Base-by-base conservation (phyloP, 2,113 vertebrate species). In the Chunga burmeisteri region DNA sequence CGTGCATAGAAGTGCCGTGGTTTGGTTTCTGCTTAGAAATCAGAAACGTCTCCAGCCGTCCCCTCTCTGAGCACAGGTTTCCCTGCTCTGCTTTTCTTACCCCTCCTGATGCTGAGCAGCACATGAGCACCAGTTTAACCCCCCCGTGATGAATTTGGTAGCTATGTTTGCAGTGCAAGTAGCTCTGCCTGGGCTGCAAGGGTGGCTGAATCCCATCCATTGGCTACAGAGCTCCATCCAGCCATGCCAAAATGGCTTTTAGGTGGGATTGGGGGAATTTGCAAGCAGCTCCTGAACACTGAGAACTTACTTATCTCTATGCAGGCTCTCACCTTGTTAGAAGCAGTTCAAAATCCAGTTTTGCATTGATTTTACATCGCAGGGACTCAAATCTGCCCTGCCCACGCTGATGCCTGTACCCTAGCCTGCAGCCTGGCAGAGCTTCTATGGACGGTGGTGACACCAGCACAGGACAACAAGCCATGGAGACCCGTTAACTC, bases 1-100 rank as follows among this genome's bases (percentile, higher is more conserved):
- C 58, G 7, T 10, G 23, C n/a, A 9, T 66, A 23, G 27, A 66
- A 40, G 32, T 32, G 34, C 61, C 46, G 11, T 5, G 53, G 27
- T 17, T 20, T 26, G 52, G 14, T 12, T 59, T 52, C 26, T 38
- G 38, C 19, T 47, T 42, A 30, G 34, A 34, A 77, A 77, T 2
- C 16, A 77, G 62, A 53, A 52, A 30, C 2, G 0, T 14, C 36
- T 22, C 61, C 68, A 74, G 38, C 21, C 0, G 0, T 36, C 19
- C 21, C 11, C 34, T 53, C 34, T 66, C 52, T 80, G 59, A 18
- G 27, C 50, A 34, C 0, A 1, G 27, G 19, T 21, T 73, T 59
- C 23, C 46, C 29, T 67, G 46, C 16, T 65, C 29, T 49, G 38
- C 23, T 67, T 47, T 74, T 67, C 68, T 67, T 52, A n/a, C 19